Base-by-base conservation (phyloP, 1,140 invertebrate genomes). In the Drosophila ogumai region DNA sequence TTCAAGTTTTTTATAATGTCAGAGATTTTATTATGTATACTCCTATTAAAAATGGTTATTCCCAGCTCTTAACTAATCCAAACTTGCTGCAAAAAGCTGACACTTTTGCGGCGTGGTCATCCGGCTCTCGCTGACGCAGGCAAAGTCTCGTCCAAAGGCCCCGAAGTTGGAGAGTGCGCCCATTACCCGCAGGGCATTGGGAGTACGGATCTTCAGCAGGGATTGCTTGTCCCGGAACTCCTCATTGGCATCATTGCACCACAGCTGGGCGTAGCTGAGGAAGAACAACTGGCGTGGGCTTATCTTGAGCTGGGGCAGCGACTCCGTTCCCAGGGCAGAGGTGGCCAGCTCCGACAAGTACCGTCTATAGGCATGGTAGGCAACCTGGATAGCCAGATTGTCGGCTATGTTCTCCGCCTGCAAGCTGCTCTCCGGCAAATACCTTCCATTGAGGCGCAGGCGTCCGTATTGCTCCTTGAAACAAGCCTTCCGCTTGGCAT, bases 351-450 rank as follows among this genome's bases (percentile, higher is more conserved):
- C 65, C 1, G 22, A 34, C n/a, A 90, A 15, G 93, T 71, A 93
- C 3, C 79, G 74, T 38, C 78, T 75, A 75, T 93, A 95, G 17
- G 94, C 95, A 54, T 91, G 85, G 61, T 94, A 95, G 0, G 96
- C 94, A 43, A 94, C 93, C 55, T 95, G 94, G 0, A 97, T 75
- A 58, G 94, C 95, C 22, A 94, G 66, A 56, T 92, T 92, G 78
- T 97, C 96, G 0, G 96, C 96, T 46, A 96, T 96, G 79, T 96
- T 96, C 81, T 96, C 96, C 32, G 94, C 94, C 82, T 96, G 95
- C 5, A 95, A 94, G 49, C 94, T 95, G 10, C 94, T 93, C 43
- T 95, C 95, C 67, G 96, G 95, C 38, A 95, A 86, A 94, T 95
- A 78, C 2, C 79, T 52, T 0, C 90, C 86, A 25, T 44, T 60